These are phyloP conservation scores for Galeruca laticollis DNA, from an alignment of 2,888 invertebrate species.

Conservation along the genomic window DNA sequence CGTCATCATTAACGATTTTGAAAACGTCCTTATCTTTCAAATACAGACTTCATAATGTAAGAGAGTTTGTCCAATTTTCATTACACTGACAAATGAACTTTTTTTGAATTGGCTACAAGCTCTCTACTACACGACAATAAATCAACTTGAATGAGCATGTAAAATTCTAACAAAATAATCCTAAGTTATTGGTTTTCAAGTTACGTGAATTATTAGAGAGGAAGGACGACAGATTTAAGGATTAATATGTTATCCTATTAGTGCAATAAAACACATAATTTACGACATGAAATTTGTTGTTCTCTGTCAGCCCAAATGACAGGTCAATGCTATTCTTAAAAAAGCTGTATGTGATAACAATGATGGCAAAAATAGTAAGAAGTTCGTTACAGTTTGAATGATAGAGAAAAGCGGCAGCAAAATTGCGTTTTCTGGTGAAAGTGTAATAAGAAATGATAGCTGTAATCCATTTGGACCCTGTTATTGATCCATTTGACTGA, in stretches of 20 bases:
- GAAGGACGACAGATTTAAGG: conserved; percentile 53
- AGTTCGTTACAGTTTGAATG: no score
- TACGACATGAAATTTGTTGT: conserved; percentile 28
- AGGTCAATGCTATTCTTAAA: conserved; percentile 5
- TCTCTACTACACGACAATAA: not conserved
- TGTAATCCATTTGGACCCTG: no score
- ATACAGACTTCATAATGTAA: no score
- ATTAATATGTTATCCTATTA: conserved; percentile 59
- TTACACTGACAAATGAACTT: not conserved
- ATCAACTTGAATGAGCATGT: conserved; percentile 32
- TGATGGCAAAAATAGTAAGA: not conserved
- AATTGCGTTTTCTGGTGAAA: no score
- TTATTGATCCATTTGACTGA: no score
- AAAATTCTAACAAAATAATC: conserved; percentile 37
- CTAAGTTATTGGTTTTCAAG: conserved; percentile 42
- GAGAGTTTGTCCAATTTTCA: not conserved
- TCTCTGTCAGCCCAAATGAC: not conserved
- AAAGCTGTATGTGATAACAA: not conserved
- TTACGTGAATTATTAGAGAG: conserved; percentile 42
- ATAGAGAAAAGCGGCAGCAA: no score
- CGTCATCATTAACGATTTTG: no score
- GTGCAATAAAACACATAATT: conserved; percentile 55
- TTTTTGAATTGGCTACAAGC: not conserved
- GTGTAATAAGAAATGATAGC: no score
- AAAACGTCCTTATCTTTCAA: no score